Evolutionary conservation across 2,888 invertebrate species (phyloP).

Genomic region (Drosophila borealis): DNA sequence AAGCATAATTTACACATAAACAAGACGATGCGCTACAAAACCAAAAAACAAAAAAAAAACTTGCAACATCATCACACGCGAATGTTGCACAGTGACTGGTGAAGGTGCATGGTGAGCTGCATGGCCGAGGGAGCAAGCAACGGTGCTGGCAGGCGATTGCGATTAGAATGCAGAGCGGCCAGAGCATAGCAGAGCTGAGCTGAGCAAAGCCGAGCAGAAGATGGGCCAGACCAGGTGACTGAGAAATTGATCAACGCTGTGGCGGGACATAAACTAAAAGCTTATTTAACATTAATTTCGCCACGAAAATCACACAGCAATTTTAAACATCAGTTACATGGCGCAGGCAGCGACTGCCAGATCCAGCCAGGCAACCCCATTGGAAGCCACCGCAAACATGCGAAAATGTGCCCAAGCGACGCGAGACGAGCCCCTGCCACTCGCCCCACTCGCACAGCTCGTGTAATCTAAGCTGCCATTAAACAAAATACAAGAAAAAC

Average conservation of each 20-base stretch:
- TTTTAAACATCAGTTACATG: conserved; percentile 78
- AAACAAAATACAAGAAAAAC: conserved; percentile 81
- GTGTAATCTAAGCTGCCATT: conserved; percentile 81
- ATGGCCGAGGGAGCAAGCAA: conserved; percentile 21
- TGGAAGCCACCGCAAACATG: conserved; percentile 72
- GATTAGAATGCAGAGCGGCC: conserved; percentile 63
- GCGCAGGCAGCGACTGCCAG: conserved; percentile 34
- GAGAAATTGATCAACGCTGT: conserved; percentile 80
- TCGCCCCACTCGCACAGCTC: conserved; percentile 46
- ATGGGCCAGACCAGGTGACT: conserved; percentile 68
- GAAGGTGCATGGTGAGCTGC: background rate
- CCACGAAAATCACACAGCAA: conserved; percentile 82
- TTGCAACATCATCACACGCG: conserved; percentile 58
- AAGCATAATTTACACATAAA: conserved; percentile 80
- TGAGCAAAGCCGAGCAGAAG: conserved; percentile 28
- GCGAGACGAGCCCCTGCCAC: conserved; percentile 9
- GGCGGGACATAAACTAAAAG: conserved; percentile 81
- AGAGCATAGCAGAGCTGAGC: conserved; percentile 8
- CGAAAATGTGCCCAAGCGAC: conserved; percentile 53
- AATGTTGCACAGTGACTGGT: conserved; percentile 13
- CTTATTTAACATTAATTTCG: conserved; percentile 81
- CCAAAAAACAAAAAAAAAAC: conserved; percentile 41
- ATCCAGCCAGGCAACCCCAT: conserved; percentile 31
- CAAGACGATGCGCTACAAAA: conserved; percentile 60
- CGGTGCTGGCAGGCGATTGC: conserved; percentile 33